Conservation (phyloP, 2,113 vertebrate genomes). For the Tragelaphus scriptus region DNA sequence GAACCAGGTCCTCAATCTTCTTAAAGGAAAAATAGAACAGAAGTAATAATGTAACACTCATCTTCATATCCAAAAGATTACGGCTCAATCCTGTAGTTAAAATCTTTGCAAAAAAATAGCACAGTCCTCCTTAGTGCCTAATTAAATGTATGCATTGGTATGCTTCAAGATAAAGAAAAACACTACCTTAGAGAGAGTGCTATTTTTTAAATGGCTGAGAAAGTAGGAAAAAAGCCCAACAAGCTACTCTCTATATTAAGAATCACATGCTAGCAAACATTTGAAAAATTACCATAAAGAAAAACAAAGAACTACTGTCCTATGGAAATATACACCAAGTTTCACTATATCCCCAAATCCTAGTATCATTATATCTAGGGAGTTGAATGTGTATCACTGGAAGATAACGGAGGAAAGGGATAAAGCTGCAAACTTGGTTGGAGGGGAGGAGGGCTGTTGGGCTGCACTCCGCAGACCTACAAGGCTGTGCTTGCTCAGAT, state of each 20-base stretch:
- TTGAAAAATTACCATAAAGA: conserved; percentile 29
- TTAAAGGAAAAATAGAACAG: not conserved
- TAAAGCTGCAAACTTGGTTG: not conserved
- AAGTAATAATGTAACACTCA: not conserved
- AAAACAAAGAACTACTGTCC: conserved; percentile 33
- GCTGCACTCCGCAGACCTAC: not conserved
- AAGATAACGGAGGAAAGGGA: not conserved
- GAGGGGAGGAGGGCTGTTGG: not conserved
- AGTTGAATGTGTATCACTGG: not conserved
- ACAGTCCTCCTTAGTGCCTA: not conserved
- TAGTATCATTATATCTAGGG: not conserved
- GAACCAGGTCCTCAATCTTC: conserved; percentile 1
- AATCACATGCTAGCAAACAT: conserved; percentile 5
- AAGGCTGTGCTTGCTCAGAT: not conserved
- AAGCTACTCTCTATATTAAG: conserved; percentile 8
- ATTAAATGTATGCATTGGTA: not conserved
- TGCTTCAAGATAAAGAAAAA: conserved; percentile 16
- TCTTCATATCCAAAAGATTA: not conserved
- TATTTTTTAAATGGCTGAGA: conserved; percentile 20
- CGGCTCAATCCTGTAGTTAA: not conserved
- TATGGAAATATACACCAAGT: conserved; percentile 1
- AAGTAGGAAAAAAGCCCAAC: not conserved
- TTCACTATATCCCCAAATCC: not conserved
- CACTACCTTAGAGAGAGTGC: conserved; percentile 3
- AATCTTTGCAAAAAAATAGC: not conserved